These are phyloP conservation scores for Spilosoma lubricipeda DNA, from an alignment of 2,888 invertebrate genomes.

Conservation along the genomic window DNA sequence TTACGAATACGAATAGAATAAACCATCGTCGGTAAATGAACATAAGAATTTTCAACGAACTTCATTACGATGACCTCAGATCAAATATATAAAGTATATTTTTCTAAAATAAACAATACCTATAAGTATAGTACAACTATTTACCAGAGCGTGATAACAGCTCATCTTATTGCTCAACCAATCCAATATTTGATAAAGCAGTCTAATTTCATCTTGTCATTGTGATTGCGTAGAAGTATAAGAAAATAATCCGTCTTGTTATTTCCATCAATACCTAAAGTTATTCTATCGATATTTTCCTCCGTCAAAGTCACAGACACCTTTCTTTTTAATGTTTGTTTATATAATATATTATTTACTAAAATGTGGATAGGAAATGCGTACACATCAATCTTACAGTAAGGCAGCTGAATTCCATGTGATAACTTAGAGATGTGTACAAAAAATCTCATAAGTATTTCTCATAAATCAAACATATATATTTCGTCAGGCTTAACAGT, in stretches of 20 bases:
- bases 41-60: too few species aligned
- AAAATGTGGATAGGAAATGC: constrained; percentile 37
- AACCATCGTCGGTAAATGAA: too few species aligned
- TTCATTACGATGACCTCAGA: too few species aligned
- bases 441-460: constrained; percentile 48
- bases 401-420: constrained; percentile 35
- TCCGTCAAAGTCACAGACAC: not conserved
- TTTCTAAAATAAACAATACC: too few species aligned
- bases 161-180: not conserved
- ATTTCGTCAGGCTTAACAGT: constrained; percentile 38
- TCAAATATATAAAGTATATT: too few species aligned
- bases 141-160: not conserved
- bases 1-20: too few species aligned
- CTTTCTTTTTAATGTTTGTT: constrained; percentile 25
- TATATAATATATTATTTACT: constrained; percentile 17
- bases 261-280: not conserved
- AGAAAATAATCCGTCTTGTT: not conserved
- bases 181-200: not conserved
- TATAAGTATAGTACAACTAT: too few species aligned
- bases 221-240: not conserved
- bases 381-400: constrained; percentile 39
- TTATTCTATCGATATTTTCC: not conserved
- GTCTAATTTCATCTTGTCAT: not conserved
- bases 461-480: constrained; percentile 46
- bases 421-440: constrained; percentile 46